phyloP scores from a whole-genome alignment of 2,888 invertebrate genomes.

The Xylocampa areola region DNA sequence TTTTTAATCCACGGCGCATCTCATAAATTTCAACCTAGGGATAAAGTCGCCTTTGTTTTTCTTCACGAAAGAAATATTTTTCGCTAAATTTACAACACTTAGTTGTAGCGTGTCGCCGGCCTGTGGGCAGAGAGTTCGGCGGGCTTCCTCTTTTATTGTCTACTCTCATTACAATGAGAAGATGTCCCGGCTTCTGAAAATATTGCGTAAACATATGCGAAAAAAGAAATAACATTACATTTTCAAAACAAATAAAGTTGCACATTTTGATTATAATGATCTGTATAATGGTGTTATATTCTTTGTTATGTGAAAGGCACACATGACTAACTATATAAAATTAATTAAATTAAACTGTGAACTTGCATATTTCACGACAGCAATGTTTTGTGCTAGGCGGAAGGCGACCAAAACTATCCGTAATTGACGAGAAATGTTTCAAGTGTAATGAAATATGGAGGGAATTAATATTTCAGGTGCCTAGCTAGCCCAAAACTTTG shows the following conservation, averaged over 20 bases:
- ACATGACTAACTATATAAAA: constrained; percentile 27
- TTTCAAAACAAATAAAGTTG: too few species aligned
- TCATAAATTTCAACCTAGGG: constrained; percentile 85
- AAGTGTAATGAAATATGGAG: constrained; percentile 72
- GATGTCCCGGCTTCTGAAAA: constrained; percentile 50
- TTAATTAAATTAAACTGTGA: constrained; percentile 53
- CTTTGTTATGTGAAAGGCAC: background rate
- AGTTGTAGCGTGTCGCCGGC: constrained; percentile 69
- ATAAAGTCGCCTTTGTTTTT: constrained; percentile 86
- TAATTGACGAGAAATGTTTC: constrained; percentile 72
- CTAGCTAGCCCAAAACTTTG: constrained; percentile 74
- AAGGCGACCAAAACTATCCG: constrained; percentile 64
- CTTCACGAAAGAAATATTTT: constrained; percentile 82
- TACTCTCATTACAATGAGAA: constrained; percentile 68
- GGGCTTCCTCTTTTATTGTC: constrained; percentile 68
- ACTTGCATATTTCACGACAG: constrained; percentile 51
- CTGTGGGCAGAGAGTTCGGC: constrained; percentile 57
- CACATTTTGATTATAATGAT: background rate
- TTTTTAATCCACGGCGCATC: constrained; percentile 88
- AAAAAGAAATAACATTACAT: too few species aligned
- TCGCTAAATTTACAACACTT: constrained; percentile 80
- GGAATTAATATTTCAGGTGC: constrained; percentile 79
- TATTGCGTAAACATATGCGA: constrained; percentile 25
- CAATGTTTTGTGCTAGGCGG: constrained; percentile 48
- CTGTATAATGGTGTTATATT: background rate